A percentile compares a stretch with the other conserved stretches of the same genome.
phyloP scores from a whole-genome alignment of 2,888 invertebrate species.

The Apodemia duryi region DNA sequence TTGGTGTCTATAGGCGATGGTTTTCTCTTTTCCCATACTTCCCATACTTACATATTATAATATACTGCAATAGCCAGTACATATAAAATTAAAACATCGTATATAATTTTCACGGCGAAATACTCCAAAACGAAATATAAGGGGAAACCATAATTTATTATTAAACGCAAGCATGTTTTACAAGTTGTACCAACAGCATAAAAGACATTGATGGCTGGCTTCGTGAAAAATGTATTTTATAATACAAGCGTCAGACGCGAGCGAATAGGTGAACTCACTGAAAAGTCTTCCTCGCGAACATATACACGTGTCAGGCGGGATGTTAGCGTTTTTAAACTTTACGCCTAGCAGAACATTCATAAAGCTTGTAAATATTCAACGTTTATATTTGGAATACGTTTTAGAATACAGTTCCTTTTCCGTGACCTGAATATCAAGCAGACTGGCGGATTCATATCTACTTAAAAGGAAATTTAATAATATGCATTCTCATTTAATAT shows the following conservation, averaged over 20 bases:
- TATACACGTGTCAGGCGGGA: slow-evolving; percentile 35
- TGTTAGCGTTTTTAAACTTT: slow-evolving; percentile 38
- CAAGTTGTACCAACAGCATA: slow-evolving; percentile 24
- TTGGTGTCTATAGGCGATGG: too few relatives aligned
- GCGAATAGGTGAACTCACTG: slow-evolving; percentile 39
- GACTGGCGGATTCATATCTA: slow-evolving; percentile 11
- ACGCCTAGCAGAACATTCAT: slow-evolving; percentile 34
- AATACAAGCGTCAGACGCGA: slow-evolving; percentile 35
- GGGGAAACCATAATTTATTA: slow-evolving; percentile 15
- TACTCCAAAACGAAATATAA: neutral
- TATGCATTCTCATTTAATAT: slow-evolving; percentile 13
- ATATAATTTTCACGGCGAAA: neutral
- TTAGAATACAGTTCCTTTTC: slow-evolving; percentile 21
- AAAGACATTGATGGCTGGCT: slow-evolving; percentile 47
- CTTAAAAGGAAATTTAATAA: slow-evolving; percentile 6
- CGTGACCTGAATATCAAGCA: slow-evolving; percentile 16
- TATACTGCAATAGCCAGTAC: too few relatives aligned
- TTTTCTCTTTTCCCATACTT: too few relatives aligned
- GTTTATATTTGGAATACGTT: slow-evolving; percentile 20
- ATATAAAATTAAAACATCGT: neutral
- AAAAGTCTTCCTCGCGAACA: slow-evolving; percentile 48
- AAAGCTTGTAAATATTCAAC: slow-evolving; percentile 31
- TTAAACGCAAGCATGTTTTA: slow-evolving; percentile 18
- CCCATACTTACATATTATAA: too few relatives aligned
- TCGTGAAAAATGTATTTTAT: slow-evolving; percentile 56